Percentiles rank a stretch among this genome's conserved stretches.
Conservation (phyloP, 2,113 vertebrate genomes). For the Grammatotria lemairii region DNA sequence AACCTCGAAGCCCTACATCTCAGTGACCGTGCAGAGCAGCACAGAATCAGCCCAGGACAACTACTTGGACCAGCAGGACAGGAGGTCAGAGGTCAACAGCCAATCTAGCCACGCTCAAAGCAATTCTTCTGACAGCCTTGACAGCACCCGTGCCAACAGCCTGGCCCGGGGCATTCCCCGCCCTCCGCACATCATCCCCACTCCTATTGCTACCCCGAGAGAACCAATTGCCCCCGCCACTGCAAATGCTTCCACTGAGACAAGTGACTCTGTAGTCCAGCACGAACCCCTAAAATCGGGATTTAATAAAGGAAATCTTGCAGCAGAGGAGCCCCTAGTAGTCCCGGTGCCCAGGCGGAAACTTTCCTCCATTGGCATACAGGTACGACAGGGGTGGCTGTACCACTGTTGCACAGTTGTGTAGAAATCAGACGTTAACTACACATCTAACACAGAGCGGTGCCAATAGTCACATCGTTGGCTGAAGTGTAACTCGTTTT, state of each 20-base stretch:
- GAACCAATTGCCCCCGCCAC: slow-evolving; percentile 70
- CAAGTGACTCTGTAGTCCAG: slow-evolving; percentile 36
- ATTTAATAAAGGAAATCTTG: slow-evolving; percentile 71
- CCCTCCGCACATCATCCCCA: slow-evolving; percentile 69
- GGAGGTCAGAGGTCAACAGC: slow-evolving; percentile 91
- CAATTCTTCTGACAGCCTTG: slow-evolving; percentile 95
- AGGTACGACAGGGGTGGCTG: slow-evolving; percentile 71
- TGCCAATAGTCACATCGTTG: background rate
- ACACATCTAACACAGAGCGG: background rate
- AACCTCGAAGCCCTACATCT: slow-evolving; percentile 97
- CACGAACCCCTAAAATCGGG: slow-evolving; percentile 73
- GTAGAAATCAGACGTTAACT: background rate
- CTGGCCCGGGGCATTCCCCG: slow-evolving; percentile 76
- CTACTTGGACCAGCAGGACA: slow-evolving; percentile 93
- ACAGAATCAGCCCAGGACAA: slow-evolving; percentile 97
- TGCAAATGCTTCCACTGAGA: slow-evolving; percentile 57
- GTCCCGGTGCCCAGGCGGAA: slow-evolving; percentile 86
- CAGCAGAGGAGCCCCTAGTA: slow-evolving; percentile 76
- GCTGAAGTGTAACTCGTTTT: background rate
- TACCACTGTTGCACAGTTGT: background rate
- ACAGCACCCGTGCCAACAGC: slow-evolving; percentile 90
- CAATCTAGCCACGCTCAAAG: slow-evolving; percentile 89
- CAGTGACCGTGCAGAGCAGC: slow-evolving; percentile 98
- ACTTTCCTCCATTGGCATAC: slow-evolving; percentile 97
- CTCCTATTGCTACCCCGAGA: slow-evolving; percentile 73